Conservation (phyloP, 2,113 vertebrate genomes). For the Xenopus borealis region DNA sequence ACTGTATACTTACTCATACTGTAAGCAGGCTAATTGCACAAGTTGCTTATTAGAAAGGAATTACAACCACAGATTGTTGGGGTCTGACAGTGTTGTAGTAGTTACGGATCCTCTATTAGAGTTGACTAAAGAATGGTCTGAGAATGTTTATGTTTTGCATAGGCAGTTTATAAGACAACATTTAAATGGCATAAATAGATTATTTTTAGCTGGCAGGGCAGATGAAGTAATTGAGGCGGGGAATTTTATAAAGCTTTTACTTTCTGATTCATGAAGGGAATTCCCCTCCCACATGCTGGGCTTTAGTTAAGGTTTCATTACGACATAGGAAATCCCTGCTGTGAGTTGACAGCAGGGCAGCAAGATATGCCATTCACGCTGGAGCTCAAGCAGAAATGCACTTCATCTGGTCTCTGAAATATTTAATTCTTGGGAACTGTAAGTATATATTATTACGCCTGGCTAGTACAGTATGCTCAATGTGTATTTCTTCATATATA, state of each 20-base stretch:
- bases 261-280: constrained; percentile 11
- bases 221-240: not conserved
- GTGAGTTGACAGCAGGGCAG: not conserved
- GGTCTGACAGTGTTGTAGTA: too few relatives aligned
- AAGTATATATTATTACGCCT: not conserved
- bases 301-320: not conserved
- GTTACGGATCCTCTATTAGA: too few relatives aligned
- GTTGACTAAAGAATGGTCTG: too few relatives aligned
- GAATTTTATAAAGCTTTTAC: constrained; percentile 4
- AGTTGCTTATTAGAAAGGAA: too few relatives aligned
- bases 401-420: constrained; percentile 8
- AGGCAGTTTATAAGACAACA: too few relatives aligned
- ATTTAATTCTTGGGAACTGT: constrained; percentile 34
- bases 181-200: too few relatives aligned
- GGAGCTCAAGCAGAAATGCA: constrained; percentile 14
- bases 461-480: not conserved
- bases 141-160: too few relatives aligned
- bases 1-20: too few relatives aligned
- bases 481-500: too few relatives aligned
- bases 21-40: too few relatives aligned
- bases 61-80: too few relatives aligned
- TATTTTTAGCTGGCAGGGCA: too few relatives aligned
- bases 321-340: constrained; percentile 41
- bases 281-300: not conserved
- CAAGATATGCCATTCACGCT: constrained; percentile 4